Evolutionary conservation across 2,113 vertebrate genomes (phyloP).

Genomic region (Gymnogyps californianus): DNA sequence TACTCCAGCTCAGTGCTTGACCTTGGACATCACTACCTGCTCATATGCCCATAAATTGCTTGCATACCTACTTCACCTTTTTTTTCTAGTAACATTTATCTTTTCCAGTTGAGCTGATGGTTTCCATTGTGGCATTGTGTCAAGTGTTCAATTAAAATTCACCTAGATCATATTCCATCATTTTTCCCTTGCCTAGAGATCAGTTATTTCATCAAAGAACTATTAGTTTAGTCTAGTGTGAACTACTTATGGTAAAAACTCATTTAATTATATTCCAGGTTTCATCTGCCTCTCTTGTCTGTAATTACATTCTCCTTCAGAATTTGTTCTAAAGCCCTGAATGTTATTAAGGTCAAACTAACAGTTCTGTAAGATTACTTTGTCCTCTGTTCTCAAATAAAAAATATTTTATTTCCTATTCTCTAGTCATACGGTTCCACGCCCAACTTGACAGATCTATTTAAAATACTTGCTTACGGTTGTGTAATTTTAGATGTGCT

Average conservation of each 20-base stretch:
- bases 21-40: background rate
- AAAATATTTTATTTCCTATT: background rate
- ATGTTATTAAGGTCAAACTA: background rate
- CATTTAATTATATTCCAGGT: background rate
- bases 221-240: background rate
- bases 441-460: background rate
- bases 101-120: background rate
- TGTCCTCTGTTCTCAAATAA: background rate
- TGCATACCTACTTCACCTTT: background rate
- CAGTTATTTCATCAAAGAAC: background rate
- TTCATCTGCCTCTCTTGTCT: background rate
- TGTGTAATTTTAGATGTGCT: background rate
- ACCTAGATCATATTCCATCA: background rate
- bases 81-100: background rate
- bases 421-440: background rate
- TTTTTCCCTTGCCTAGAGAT: background rate
- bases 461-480: slow-evolving; percentile 1
- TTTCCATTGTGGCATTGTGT: background rate
- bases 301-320: background rate
- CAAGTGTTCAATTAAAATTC: background rate
- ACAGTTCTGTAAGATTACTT: background rate
- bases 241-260: background rate
- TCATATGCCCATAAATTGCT: background rate
- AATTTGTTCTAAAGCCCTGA: background rate
- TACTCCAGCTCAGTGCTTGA: background rate